A percentile compares a stretch with the other conserved stretches of the same genome.
Conservation (phyloP, 1,140 invertebrate genomes). For the Thalassaphorura encarpata region DNA sequence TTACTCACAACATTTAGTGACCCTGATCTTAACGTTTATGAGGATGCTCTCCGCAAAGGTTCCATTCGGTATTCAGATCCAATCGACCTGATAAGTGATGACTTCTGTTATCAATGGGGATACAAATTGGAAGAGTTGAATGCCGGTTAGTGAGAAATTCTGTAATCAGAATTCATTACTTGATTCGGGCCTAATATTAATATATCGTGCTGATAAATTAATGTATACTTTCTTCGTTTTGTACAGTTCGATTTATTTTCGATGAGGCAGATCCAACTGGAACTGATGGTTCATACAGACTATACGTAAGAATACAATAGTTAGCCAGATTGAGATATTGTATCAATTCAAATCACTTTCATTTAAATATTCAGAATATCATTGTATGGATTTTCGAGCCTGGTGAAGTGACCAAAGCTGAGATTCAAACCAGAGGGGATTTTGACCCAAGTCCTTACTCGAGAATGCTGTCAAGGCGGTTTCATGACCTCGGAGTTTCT, state of each 20-base stretch:
- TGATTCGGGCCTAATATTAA: background rate
- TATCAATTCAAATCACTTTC: background rate
- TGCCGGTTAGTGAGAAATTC: background rate
- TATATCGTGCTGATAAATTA: background rate
- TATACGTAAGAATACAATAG: background rate
- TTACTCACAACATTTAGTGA: background rate
- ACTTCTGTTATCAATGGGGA: background rate
- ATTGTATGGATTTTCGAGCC: constrained; percentile 2
- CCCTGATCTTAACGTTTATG: background rate
- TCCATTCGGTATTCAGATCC: background rate
- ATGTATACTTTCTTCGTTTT: background rate
- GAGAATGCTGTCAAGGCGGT: background rate
- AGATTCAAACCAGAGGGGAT: background rate
- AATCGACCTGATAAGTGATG: background rate
- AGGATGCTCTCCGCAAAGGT: background rate
- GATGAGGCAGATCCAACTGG: background rate
- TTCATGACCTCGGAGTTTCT: background rate
- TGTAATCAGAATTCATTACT: background rate
- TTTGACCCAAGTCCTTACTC: background rate
- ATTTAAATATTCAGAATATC: background rate
- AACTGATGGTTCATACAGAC: background rate
- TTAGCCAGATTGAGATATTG: too few relatives aligned
- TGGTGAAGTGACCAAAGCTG: background rate
- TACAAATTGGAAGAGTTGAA: background rate
- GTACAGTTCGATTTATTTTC: background rate